Base-by-base conservation (phyloP, 2,797 vertebrate genomes). In the Amphiprion clarkii region DNA sequence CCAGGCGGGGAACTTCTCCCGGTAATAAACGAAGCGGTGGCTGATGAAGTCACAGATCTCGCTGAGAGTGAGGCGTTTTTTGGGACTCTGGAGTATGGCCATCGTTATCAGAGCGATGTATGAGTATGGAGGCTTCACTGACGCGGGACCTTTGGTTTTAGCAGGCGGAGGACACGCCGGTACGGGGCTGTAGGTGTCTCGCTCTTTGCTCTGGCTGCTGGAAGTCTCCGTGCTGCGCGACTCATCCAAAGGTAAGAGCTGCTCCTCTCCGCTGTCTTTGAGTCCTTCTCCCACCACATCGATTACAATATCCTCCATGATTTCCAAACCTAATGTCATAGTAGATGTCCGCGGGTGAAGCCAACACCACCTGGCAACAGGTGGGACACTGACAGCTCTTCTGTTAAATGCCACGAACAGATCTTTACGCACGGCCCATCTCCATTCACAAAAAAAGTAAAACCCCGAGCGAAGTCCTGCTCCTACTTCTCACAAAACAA, bases 1-100 rank as follows among this genome's bases (percentile, higher is more conserved):
- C 96, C 96, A 96, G 14, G 96, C 96, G 0, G 97, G 96, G 88
- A 96, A 97, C 56, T 95, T 96, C 85, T 95, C 95, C 75, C 95
- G 90, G 89, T 97, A 98, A 60, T 97, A 97, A 1, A 85, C 91
- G 82, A 97, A 98, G 78, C 96, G 96, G 21, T 93, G 92, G 90
- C 96, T 96, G 95, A 97, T 97, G 53, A 98, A 97, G 92, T 96
- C 96, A 73, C 97, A 97, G 73, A 98, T 97, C 85, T 96, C 96
- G 72, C 96, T 95, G 70, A 97, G 96, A 5, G 97, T 97, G 57
- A 97, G 95, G 2, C 95, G 94, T 76, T 96, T 95, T 87, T 94
- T 95, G 0, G 96, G 96, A 60, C 96, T 97, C 90, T 97, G 96
- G 68, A 96, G 92, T 21, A 98, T 97, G 67, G 97, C 95, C 97